Conservation (phyloP, 2,888 invertebrate genomes). For the Andrena haemorrhoa region DNA sequence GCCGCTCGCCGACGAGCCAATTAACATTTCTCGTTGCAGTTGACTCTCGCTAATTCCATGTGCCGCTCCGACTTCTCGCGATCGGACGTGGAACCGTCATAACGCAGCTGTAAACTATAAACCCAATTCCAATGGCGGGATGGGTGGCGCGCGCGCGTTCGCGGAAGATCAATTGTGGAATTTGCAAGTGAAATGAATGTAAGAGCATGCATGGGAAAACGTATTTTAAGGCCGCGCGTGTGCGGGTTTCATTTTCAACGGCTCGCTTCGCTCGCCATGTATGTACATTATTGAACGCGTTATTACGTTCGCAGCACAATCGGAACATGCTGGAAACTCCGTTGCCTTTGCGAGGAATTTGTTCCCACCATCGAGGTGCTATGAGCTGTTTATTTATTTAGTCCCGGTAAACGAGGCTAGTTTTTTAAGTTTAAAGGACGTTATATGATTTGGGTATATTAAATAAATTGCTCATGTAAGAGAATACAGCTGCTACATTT, state of each 20-base stretch:
- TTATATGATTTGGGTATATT: no score
- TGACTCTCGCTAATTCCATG: conserved; percentile 46
- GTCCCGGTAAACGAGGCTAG: no score
- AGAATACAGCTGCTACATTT: no score
- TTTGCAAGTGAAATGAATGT: conserved; percentile 58
- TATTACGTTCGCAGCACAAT: conserved; percentile 20
- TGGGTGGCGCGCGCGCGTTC: not conserved
- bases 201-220: conserved; percentile 48
- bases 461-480: no score
- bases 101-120: conserved; percentile 35
- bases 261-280: not conserved
- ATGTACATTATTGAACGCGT: conserved; percentile 13
- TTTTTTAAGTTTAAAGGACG: no score
- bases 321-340: not conserved
- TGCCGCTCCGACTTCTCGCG: conserved; percentile 29
- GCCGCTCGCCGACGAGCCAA: conserved; percentile 22
- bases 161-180: conserved; percentile 53
- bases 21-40: conserved; percentile 51
- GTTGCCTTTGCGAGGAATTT: not conserved
- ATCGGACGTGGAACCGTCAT: conserved; percentile 17
- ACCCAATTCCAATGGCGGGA: conserved; percentile 42
- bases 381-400: no score
- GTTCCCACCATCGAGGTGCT: not conserved
- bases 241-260: conserved; percentile 47
- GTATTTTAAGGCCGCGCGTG: conserved; percentile 29